phyloP scores from a whole-genome alignment of 2,888 invertebrate species.

The Mystacides longicornis region DNA sequence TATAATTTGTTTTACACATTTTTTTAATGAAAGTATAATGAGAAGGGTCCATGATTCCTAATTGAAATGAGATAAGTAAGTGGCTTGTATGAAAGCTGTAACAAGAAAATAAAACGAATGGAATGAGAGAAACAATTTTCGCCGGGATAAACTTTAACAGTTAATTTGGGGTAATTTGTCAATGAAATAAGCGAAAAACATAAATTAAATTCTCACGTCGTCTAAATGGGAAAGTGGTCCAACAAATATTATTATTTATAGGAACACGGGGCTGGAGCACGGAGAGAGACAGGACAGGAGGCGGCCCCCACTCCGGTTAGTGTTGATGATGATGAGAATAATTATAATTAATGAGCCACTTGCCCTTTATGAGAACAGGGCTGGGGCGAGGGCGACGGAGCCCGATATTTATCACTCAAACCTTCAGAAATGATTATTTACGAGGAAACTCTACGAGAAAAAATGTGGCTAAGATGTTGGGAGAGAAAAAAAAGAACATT shows the following conservation, averaged over 20 bases:
- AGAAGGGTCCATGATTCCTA: too few species aligned
- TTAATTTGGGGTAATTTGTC: slow-evolving; percentile 1
- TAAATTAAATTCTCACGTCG: neutral
- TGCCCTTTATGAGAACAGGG: slow-evolving; percentile 14
- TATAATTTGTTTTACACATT: too few species aligned
- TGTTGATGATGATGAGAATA: slow-evolving; percentile 20
- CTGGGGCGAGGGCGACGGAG: slow-evolving; percentile 3
- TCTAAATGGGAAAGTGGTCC: neutral
- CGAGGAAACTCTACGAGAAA: neutral
- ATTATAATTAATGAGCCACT: slow-evolving; percentile 25
- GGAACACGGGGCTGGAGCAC: neutral
- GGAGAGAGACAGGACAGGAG: slow-evolving; percentile 19
- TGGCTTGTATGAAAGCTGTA: too few species aligned
- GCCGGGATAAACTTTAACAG: neutral
- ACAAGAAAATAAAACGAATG: neutral
- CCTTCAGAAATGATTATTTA: slow-evolving; percentile 5
- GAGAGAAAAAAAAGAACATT: too few species aligned
- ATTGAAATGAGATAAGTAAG: too few species aligned
- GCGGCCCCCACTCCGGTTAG: slow-evolving; percentile 12
- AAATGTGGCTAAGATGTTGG: neutral
- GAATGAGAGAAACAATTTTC: neutral
- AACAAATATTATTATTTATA: neutral
- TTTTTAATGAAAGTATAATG: too few species aligned
- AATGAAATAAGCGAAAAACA: neutral
- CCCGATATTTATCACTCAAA: neutral